Evolutionary conservation across 1,140 invertebrate genomes (phyloP).

Genomic region (Bombus vancouverensis): DNA sequence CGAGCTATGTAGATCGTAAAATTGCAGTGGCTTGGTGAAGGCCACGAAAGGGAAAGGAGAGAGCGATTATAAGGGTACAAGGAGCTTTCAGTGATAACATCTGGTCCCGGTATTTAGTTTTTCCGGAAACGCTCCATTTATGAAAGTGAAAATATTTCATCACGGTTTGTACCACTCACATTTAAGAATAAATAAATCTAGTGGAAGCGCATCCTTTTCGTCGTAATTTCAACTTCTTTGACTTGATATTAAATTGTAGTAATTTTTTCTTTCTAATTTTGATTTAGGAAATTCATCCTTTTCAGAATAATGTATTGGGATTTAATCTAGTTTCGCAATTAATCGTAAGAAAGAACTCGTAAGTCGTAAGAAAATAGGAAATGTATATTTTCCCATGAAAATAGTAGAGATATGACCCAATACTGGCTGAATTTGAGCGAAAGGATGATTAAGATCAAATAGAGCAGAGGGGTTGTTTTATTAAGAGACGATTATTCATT

Average conservation of each 20-base stretch:
- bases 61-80: background rate
- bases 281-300: background rate
- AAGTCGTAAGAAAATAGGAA: background rate
- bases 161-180: too few relatives aligned
- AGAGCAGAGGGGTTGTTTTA: background rate
- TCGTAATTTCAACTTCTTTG: background rate
- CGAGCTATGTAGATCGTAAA: constrained; percentile 26
- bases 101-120: background rate
- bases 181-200: background rate
- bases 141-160: constrained; percentile 12
- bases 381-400: background rate
- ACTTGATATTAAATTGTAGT: background rate
- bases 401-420: background rate
- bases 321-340: background rate
- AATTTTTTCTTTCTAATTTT: background rate
- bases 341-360: background rate
- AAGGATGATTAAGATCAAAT: background rate
- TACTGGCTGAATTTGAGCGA: background rate
- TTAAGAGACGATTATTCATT: constrained; percentile 2
- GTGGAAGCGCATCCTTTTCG: background rate
- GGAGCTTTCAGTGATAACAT: constrained; percentile 32
- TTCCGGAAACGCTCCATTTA: background rate
- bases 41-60: background rate
- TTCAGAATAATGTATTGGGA: background rate
- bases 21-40: background rate